Evolutionary conservation across 2,113 vertebrate genomes (phyloP).

Genomic region (Chlamydotis undulata): DNA sequence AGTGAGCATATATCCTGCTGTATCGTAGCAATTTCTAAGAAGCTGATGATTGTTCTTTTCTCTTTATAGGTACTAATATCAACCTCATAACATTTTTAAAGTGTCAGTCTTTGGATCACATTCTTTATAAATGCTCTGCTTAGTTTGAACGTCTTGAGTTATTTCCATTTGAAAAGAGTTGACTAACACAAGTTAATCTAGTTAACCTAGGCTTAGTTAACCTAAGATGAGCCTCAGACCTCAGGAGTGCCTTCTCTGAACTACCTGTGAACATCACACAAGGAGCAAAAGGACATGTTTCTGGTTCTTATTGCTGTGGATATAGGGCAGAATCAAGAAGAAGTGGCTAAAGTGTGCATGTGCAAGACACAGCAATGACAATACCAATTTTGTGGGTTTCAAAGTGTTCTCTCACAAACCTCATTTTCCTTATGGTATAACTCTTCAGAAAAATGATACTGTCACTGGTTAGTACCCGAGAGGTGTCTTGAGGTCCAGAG

Average conservation of each 20-base stretch:
- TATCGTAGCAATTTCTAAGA: background rate
- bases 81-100: background rate
- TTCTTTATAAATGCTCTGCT: background rate
- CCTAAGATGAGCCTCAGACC: background rate
- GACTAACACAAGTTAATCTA: background rate
- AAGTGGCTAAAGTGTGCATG: background rate
- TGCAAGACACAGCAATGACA: background rate
- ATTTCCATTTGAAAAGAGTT: background rate
- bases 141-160: background rate
- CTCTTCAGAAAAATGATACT: background rate
- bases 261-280: background rate
- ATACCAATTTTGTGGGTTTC: background rate
- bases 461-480: background rate
- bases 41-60: background rate
- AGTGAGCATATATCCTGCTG: background rate
- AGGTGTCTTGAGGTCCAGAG: background rate
- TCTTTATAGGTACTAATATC: background rate
- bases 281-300: background rate
- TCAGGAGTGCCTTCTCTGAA: background rate
- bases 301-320: background rate
- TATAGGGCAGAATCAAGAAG: background rate
- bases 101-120: background rate
- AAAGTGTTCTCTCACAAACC: background rate
- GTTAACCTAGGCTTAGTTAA: background rate
- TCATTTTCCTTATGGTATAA: background rate